Conservation (phyloP, 2,113 vertebrate genomes). For the Callionymus lyra region DNA sequence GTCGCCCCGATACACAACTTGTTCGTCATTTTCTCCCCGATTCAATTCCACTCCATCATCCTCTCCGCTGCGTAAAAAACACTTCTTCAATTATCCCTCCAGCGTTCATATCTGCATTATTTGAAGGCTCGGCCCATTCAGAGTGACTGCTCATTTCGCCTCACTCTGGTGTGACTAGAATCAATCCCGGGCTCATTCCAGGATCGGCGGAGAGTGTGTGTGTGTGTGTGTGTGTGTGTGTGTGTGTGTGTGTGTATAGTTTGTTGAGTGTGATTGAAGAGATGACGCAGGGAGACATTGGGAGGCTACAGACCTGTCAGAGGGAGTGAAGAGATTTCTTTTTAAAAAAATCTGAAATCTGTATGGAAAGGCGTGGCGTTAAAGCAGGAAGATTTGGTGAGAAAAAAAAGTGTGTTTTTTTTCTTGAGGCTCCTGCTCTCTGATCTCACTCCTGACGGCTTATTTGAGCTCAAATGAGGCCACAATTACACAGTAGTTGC, state of each 20-base stretch:
- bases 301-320: constrained; percentile 18
- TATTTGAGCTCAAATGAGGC: constrained; percentile 53
- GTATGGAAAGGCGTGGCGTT: constrained; percentile 17
- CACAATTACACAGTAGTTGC: constrained; percentile 51
- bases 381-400: constrained; percentile 1
- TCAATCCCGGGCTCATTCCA: constrained; percentile 51
- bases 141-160: constrained; percentile 53
- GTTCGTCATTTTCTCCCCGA: constrained; percentile 56
- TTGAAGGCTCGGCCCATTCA: constrained; percentile 50
- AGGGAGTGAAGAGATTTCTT: constrained; percentile 23
- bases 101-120: constrained; percentile 64
- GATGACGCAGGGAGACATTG: constrained; percentile 32
- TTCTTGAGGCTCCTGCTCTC: not conserved
- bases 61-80: constrained; percentile 70
- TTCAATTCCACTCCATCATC: constrained; percentile 61
- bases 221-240: constrained; percentile 9
- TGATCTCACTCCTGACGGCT: constrained; percentile 12
- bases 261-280: constrained; percentile 43
- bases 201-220: constrained; percentile 18
- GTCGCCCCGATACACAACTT: constrained; percentile 36
- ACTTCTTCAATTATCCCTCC: constrained; percentile 67
- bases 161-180: constrained; percentile 51
- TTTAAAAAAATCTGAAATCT: too few species aligned
- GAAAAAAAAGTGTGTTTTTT: too few species aligned
- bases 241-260: constrained; percentile 10